Evolutionary conservation across 2,113 vertebrate species (phyloP).

Genomic region (Saccopteryx leptura): DNA sequence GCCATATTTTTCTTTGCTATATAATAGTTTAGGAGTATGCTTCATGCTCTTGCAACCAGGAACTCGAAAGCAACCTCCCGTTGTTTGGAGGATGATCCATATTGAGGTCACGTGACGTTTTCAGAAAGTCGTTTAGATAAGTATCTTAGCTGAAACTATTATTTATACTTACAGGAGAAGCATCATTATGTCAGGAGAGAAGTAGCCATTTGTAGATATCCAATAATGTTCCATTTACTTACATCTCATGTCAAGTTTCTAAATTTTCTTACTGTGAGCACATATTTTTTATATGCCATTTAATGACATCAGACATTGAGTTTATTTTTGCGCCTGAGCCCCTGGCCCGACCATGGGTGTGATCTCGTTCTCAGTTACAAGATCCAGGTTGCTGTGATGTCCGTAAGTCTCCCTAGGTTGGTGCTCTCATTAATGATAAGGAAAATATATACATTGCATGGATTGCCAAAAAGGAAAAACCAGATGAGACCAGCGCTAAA

Average conservation of each 20-base stretch:
- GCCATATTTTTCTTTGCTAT: not conserved
- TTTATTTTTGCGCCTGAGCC: not conserved
- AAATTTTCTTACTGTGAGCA: not conserved
- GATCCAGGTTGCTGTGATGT: not conserved
- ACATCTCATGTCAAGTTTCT: not conserved
- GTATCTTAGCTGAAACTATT: not conserved
- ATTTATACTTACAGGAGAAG: not conserved
- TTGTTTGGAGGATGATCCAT: not conserved
- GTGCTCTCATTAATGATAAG: not conserved
- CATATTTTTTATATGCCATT: not conserved
- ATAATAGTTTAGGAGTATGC: not conserved
- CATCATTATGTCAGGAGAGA: not conserved
- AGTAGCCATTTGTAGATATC: not conserved
- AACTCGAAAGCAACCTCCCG: not conserved
- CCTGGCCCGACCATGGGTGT: not conserved
- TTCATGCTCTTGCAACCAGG: not conserved
- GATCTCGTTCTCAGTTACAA: not conserved
- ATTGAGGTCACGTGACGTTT: not conserved
- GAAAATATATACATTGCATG: not conserved
- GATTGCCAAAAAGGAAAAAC: conserved; percentile 7
- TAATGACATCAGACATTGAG: not conserved
- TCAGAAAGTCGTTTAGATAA: not conserved
- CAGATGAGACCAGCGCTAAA: conserved; percentile 44
- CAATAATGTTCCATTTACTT: not conserved
- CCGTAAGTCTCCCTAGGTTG: not conserved